These are phyloP conservation scores for Nomada flava DNA, from an alignment of 2,888 invertebrate genomes.

Conservation along the genomic window DNA sequence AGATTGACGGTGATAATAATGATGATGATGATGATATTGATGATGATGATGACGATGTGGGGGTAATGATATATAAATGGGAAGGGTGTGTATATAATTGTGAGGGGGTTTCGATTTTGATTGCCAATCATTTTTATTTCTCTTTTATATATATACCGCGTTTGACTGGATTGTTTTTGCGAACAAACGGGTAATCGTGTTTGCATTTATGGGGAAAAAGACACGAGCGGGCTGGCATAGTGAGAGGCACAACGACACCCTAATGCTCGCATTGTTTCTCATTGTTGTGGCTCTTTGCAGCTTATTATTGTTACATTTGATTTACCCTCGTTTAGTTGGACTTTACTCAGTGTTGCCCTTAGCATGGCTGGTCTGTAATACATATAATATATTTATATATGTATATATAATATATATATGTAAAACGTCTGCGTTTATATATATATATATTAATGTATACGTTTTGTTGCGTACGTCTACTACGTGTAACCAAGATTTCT, in stretches of 20 bases:
- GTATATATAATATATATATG: constrained; percentile 51
- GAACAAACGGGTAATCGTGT: background rate
- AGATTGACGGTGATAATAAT: background rate
- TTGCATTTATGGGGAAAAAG: background rate
- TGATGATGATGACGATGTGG: too few relatives aligned
- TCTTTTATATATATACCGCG: too few relatives aligned
- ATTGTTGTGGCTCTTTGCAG: constrained; percentile 85
- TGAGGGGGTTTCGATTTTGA: background rate
- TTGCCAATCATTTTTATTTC: background rate
- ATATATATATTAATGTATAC: constrained; percentile 54
- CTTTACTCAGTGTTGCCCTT: constrained; percentile 83
- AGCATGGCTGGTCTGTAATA: constrained; percentile 83
- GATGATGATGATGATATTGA: too few relatives aligned
- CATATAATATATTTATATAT: constrained; percentile 63
- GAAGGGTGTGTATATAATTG: too few relatives aligned
- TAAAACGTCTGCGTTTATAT: constrained; percentile 57
- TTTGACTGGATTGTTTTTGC: too few relatives aligned
- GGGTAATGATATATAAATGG: too few relatives aligned
- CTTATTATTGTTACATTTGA: constrained; percentile 81
- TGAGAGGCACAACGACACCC: constrained; percentile 77
- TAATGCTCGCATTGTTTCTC: constrained; percentile 84
- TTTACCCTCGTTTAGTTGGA: constrained; percentile 74
- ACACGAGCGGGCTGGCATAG: constrained; percentile 75
- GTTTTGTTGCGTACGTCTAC: constrained; percentile 43
- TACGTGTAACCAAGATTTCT: constrained; percentile 60